A percentile compares a stretch with the other conserved stretches of the same genome.
These are phyloP conservation scores for Trachymyrmex cornetzi DNA, from an alignment of 1,140 invertebrate species.

Conservation along the genomic window DNA sequence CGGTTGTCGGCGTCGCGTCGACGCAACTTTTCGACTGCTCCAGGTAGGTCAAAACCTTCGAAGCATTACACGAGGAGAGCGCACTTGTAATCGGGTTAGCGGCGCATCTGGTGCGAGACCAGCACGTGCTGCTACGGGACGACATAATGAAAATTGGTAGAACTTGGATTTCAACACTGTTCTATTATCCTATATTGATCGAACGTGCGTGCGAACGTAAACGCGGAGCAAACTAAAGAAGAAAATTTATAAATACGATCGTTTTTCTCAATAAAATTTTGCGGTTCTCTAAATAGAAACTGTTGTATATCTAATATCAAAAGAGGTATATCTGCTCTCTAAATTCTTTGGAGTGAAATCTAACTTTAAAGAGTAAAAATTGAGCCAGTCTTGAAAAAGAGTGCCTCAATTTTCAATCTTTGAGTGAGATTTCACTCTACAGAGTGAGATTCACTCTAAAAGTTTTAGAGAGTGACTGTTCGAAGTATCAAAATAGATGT, in stretches of 20 bases:
- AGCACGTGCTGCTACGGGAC: constrained; percentile 19
- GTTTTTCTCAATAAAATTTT: no score
- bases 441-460: no score
- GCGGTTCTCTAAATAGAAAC: no score
- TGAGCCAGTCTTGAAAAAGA: no score
- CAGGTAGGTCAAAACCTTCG: constrained; percentile 51
- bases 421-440: no score
- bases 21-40: constrained; percentile 27
- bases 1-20: background rate
- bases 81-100: constrained; percentile 47
- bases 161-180: constrained; percentile 42
- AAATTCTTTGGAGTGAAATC: no score
- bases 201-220: background rate
- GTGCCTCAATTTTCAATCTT: no score
- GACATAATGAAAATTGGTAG: constrained; percentile 37
- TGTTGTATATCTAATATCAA: no score
- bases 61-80: constrained; percentile 41
- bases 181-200: background rate
- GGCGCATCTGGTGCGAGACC: constrained; percentile 56
- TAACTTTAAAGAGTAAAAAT: no score
- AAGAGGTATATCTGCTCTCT: no score
- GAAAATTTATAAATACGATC: background rate
- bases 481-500: no score
- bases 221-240: background rate
- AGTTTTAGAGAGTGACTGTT: no score